These are phyloP conservation scores for Lucinisca nassula DNA, from an alignment of 2,888 invertebrate species.

Conservation along the genomic window DNA sequence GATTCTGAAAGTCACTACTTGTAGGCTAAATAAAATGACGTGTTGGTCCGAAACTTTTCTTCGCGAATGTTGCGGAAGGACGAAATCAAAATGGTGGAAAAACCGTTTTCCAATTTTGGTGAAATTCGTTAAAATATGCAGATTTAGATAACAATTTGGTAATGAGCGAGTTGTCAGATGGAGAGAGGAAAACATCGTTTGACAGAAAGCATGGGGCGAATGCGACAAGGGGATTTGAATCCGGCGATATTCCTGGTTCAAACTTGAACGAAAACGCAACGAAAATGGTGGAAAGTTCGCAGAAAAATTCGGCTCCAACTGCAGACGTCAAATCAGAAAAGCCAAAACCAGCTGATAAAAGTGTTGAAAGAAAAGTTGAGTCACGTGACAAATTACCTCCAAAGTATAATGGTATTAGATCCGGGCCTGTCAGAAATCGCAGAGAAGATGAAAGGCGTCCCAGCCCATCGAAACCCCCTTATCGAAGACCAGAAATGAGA, in stretches of 20 bases:
- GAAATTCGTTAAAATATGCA: conserved; percentile 16
- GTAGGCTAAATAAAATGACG: too few species aligned
- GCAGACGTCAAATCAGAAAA: conserved; percentile 57
- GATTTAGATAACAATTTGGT: conserved; percentile 44
- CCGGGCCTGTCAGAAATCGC: conserved; percentile 63
- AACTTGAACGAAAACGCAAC: conserved; percentile 79
- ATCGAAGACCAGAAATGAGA: conserved; percentile 44
- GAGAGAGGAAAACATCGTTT: conserved; percentile 75
- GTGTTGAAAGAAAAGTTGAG: conserved; percentile 52
- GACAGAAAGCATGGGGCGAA: conserved; percentile 73
- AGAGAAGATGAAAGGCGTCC: conserved; percentile 72
- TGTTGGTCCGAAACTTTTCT: neutral
- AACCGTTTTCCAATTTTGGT: neutral
- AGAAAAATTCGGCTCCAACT: conserved; percentile 42
- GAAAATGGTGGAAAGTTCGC: conserved; percentile 68
- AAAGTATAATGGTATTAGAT: conserved; percentile 59
- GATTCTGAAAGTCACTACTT: too few species aligned
- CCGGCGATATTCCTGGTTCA: conserved; percentile 65
- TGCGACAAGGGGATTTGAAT: conserved; percentile 56
- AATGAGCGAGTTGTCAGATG: conserved; percentile 82
- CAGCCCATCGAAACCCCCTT: conserved; percentile 59
- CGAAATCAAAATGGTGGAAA: conserved; percentile 17
- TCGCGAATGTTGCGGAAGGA: neutral
- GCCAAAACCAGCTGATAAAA: conserved; percentile 59
- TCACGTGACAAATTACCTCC: conserved; percentile 44